Percentiles rank a stretch among this genome's conserved stretches.
Conservation (phyloP, 2,888 invertebrate species). For the Timandra comae region DNA sequence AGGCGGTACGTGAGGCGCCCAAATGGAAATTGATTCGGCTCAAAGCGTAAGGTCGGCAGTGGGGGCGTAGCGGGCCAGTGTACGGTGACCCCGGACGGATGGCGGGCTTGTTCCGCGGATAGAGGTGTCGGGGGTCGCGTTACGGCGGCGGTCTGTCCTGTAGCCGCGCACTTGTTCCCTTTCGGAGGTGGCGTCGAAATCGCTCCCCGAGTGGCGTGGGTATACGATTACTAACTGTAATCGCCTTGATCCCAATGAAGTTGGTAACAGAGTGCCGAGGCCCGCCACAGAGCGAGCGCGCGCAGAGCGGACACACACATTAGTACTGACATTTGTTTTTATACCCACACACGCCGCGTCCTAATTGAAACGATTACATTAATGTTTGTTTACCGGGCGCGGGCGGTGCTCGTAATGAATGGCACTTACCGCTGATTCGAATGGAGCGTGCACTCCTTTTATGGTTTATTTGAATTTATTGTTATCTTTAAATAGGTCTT, state of each 20-base stretch:
- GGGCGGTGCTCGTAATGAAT: too few species aligned
- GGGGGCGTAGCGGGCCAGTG: conserved; percentile 20
- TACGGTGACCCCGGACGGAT: conserved; percentile 31
- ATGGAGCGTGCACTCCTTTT: too few species aligned
- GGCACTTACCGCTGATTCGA: too few species aligned
- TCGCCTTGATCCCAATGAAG: conserved; percentile 70
- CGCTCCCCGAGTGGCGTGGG: conserved; percentile 55
- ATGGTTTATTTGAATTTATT: too few species aligned
- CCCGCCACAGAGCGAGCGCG: conserved; percentile 22
- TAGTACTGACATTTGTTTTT: conserved; percentile 9
- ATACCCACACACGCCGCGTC: neutral
- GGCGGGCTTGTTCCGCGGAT: conserved; percentile 32
- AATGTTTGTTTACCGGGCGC: too few species aligned
- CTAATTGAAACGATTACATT: too few species aligned
- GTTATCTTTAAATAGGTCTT: too few species aligned
- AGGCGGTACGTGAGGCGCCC: conserved; percentile 36
- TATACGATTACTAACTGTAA: conserved; percentile 65
- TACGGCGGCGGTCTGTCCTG: conserved; percentile 33
- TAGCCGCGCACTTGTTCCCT: conserved; percentile 42
- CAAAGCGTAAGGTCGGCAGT: conserved; percentile 57
- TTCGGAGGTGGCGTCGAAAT: conserved; percentile 36
- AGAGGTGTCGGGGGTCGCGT: conserved; percentile 28
- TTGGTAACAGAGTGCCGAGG: conserved; percentile 56
- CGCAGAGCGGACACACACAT: conserved; percentile 25
- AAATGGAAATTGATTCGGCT: conserved; percentile 66